Conservation (phyloP, 2,888 invertebrate genomes). For the Petrophora chlorosata region DNA sequence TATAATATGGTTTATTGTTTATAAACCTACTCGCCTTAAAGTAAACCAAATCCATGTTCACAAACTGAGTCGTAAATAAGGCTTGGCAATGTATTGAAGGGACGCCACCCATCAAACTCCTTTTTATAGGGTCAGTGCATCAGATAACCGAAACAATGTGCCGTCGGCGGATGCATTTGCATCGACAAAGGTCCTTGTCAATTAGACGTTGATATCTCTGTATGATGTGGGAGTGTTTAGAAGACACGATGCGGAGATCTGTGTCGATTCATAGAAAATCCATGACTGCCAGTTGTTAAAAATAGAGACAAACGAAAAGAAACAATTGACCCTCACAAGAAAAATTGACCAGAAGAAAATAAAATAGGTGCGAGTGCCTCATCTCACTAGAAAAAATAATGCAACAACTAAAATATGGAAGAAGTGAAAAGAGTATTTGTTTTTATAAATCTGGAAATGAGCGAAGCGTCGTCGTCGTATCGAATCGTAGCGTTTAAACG, state of each 20-base stretch:
- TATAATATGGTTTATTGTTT: too few relatives aligned
- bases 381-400: too few relatives aligned
- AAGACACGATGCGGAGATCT: conserved; percentile 37
- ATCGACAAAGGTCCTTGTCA: conserved; percentile 73
- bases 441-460: not conserved
- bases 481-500: conserved; percentile 27
- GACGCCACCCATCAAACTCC: conserved; percentile 46
- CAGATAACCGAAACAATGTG: conserved; percentile 70
- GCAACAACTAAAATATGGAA: too few relatives aligned
- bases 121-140: conserved; percentile 68
- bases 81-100: conserved; percentile 53
- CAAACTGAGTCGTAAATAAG: conserved; percentile 43
- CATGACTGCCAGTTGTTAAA: too few relatives aligned
- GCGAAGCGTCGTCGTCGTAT: conserved; percentile 1
- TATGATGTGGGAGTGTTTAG: conserved; percentile 49
- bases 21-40: conserved; percentile 53
- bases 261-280: not conserved
- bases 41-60: conserved; percentile 54
- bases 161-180: conserved; percentile 61
- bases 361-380: too few relatives aligned
- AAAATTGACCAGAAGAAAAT: too few relatives aligned
- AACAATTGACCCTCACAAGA: too few relatives aligned
- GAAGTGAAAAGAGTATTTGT: too few relatives aligned
- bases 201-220: conserved; percentile 62
- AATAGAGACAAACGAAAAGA: too few relatives aligned